phyloP scores from a whole-genome alignment of 2,797 vertebrate species.

The Syndactyla subalaris region DNA sequence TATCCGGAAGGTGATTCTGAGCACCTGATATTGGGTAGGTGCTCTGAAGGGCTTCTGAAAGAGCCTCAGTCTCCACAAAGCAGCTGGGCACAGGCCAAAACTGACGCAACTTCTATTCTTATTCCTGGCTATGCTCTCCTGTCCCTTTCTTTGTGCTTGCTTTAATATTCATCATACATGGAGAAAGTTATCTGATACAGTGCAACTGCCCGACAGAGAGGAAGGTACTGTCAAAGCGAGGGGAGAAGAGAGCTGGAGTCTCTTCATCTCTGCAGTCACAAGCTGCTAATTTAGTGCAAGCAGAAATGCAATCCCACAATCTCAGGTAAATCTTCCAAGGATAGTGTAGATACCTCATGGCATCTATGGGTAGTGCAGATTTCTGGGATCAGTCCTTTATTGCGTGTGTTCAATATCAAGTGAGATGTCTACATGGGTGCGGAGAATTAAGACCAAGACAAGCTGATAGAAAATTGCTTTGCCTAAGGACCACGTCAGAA shows the following conservation, averaged over 20 bases:
- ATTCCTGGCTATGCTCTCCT: neutral
- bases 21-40: neutral
- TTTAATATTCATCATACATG: rapidly evolving
- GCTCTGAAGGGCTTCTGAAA: neutral
- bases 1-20: neutral
- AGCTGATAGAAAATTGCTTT: too few species aligned
- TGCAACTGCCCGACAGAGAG: rapidly evolving
- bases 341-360: neutral
- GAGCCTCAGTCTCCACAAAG: neutral
- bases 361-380: neutral
- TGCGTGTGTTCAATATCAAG: neutral
- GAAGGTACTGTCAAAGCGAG: neutral
- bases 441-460: too few species aligned
- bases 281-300: neutral
- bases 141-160: neutral
- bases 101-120: rapidly evolving
- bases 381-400: neutral
- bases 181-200: neutral
- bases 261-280: neutral
- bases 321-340: neutral
- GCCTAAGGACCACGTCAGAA: too few species aligned
- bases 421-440: neutral
- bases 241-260: neutral
- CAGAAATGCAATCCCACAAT: rapidly evolving
- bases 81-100: neutral